Base-by-base conservation (phyloP, 2,113 vertebrate species). In the Ptilorrhoa leucosticta region DNA sequence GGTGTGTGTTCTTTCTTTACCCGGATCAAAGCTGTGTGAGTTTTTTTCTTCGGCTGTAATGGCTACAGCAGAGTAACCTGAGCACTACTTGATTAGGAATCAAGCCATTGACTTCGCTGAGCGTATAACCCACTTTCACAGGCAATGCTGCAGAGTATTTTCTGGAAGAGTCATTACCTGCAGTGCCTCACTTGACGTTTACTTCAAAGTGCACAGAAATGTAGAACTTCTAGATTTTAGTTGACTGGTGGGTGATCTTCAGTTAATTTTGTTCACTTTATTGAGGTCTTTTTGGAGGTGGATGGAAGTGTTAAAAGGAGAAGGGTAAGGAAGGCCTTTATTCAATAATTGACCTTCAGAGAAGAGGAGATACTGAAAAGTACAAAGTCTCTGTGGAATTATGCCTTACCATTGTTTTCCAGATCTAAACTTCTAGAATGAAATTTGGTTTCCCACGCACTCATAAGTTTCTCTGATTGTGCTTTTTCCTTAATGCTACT, bases 21-120 rank as follows among this genome's bases (percentile, higher is more conserved):
- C 2, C 0, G 1, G 2, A 3, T 39, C 9, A 71, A 68, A 63
- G 10, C 28, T 51, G 7, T 10, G 1, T 19, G 20, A 18, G 3
- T 2, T n/a, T 94, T 94, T 89, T 73, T 37, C 6, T 12, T 37
- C 18, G 10, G 31, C 26, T 58, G 15, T 80, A 6, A 3, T 47
- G 47, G 24, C 17, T 78, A 2, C 33, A n/a, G 69, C 48, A n/a
- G 20, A 4, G 39, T 65, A 57, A 72, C 40, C 3, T 61, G n/a
- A 37, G 37, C 8, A 4, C 20, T 53, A 4, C 30, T n/a, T 81
- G 48, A 3, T 10, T 39, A 16, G 15, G 37, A 50, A 31, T 51
- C 19, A 64, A 20, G 17, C 14, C 24, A 13, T 23, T 82, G 69
- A 8, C 12, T 85, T 69, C 2, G 8, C 22, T 66, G 28, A 30